Conservation (phyloP, 2,797 vertebrate genomes). For the Thaleichthys pacificus region DNA sequence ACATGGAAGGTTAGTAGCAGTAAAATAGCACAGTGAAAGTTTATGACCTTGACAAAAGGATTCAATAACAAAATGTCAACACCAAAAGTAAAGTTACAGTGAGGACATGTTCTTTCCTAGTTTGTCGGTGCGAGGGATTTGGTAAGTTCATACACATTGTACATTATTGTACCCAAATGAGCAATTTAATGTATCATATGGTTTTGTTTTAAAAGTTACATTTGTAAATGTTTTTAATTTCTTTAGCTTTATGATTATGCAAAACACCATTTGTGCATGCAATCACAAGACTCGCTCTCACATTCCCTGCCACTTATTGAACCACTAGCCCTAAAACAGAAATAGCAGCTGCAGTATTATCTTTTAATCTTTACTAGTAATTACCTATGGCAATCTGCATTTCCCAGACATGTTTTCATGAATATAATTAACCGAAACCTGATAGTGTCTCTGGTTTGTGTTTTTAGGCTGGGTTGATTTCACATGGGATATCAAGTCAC, state of each 20-base stretch:
- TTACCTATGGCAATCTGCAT: slow-evolving; percentile 78
- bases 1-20: neutral
- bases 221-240: neutral
- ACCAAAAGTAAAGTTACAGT: neutral
- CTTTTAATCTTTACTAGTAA: slow-evolving; percentile 80
- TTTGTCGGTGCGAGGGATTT: no score
- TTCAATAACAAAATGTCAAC: neutral
- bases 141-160: no score
- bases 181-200: neutral
- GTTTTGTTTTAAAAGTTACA: neutral
- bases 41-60: neutral
- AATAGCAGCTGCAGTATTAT: slow-evolving; percentile 56
- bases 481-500: neutral
- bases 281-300: neutral
- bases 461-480: slow-evolving; percentile 30
- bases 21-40: neutral
- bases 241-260: neutral
- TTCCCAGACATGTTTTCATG: slow-evolving; percentile 80
- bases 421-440: slow-evolving; percentile 82
- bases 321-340: slow-evolving; percentile 23
- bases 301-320: slow-evolving; percentile 7
- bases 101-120: neutral
- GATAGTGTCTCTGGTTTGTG: slow-evolving; percentile 64
- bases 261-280: neutral
- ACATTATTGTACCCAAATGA: no score